These are phyloP conservation scores for Xenopus borealis DNA, from an alignment of 2,113 vertebrate species.

Conservation along the genomic window DNA sequence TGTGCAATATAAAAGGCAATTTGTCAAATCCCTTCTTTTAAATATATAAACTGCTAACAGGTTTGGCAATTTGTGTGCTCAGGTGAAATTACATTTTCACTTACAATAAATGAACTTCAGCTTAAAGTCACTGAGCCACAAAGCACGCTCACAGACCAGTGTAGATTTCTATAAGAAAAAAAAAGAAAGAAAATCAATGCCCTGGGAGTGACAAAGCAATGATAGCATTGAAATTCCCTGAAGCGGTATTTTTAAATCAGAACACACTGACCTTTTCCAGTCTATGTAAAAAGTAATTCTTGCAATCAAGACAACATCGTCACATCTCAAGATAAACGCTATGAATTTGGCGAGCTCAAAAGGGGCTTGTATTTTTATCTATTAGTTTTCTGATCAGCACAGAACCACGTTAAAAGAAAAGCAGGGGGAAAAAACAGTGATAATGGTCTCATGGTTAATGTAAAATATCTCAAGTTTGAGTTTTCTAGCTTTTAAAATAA, in stretches of 20 bases:
- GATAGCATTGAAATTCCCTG: constrained; percentile 52
- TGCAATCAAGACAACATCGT: constrained; percentile 7
- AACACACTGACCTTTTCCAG: constrained; percentile 52
- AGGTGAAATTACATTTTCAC: constrained; percentile 37
- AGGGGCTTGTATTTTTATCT: not conserved
- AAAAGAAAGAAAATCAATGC: constrained; percentile 48
- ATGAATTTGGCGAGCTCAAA: not conserved
- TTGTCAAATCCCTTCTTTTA: constrained; percentile 18
- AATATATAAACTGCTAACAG: constrained; percentile 38
- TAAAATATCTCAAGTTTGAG: no score
- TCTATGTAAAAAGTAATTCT: constrained; percentile 39
- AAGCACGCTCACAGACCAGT: constrained; percentile 47
- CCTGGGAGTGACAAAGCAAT: constrained; percentile 53
- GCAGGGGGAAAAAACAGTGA: no score
- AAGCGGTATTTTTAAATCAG: constrained; percentile 53
- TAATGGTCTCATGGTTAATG: no score
- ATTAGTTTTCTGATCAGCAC: not conserved
- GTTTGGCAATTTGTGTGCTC: constrained; percentile 29
- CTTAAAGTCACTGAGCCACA: constrained; percentile 54
- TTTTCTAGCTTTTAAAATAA: no score
- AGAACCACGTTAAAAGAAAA: constrained; percentile 3
- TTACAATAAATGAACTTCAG: constrained; percentile 38
- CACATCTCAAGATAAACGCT: constrained; percentile 6
- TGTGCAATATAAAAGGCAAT: not conserved
- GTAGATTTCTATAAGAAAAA: constrained; percentile 49